Evolutionary conservation across 2,888 invertebrate species (phyloP), one percentile per base, ranked within the genome.

Genomic region (Peribatodes rhomboidaria): DNA sequence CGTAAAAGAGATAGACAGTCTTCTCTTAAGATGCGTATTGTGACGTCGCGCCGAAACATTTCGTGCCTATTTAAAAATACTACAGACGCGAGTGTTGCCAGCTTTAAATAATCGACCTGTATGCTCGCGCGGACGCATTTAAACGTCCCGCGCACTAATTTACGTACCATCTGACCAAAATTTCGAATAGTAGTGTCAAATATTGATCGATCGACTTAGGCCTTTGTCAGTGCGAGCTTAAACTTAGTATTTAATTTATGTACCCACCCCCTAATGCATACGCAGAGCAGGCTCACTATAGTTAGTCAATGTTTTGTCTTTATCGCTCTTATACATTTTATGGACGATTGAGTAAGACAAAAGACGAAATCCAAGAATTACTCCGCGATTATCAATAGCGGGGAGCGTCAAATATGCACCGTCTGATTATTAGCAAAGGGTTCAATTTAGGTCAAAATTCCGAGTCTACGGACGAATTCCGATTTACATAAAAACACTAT

Each of bases 151-250:
- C 35, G 50, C 35, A 31, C 42, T 2, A 3, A 31, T 41, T 42
- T 31, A 31, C 54, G 42, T n/a, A 37, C 6, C 27, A 47, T 53
- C 53, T 54, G 46, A 61, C 53, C 53, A 46, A 53, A n/a, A 42
- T 10, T 27, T 18, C n/a, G 9, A 39, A 53, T 31, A 13, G 0
- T 11, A 31, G 13, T 35, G 14, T 20, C 18, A 18, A 18, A 20
- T 8, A 2, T 37, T 11, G 1, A 16, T 33, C 16, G 33, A 20
- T 35, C 37, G 1, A 16, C 20, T 49, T 50, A 20, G 35, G 20
- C 35, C 13, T 37, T 50, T 11, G 11, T 16, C 31, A 27, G 8
- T n/a, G 46, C 46, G n/a, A 16, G 16, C 14, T 16, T 33, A 4
- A 1, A 27, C 14, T 35, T 11, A 35, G 11, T 35, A 35, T 11